Evolutionary conservation across 2,113 vertebrate genomes (phyloP), one percentile per base, ranked within the genome.

Genomic region (Dissostichus mawsoni): DNA sequence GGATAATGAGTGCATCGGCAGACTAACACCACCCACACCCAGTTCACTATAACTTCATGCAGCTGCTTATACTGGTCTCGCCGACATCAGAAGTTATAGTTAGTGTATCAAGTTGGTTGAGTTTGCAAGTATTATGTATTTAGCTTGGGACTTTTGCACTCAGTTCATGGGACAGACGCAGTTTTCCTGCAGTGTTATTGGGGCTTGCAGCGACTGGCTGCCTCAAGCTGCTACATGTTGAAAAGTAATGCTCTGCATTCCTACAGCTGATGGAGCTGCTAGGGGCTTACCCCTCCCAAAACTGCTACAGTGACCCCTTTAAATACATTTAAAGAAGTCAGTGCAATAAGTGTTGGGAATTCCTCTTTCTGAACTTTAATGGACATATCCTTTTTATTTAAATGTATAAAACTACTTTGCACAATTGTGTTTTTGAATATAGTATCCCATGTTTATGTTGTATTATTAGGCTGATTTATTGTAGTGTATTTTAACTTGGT

Each of bases 171-270:
- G 14, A 8, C 57, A 20, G 73, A 29, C 29, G 18, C 17, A n/a
- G 29, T 52, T 5, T 36, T 16, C 18, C 36, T 66, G 56, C 47
- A 13, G 66, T 55, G 69, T 45, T 57, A 1, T 1, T 12, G 66
- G 23, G 79, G 62, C 76, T 74, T 53, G 59, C 17, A 25, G 45
- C 3, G 71, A 1, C 64, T 63, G 10, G 11, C 48, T 77, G 10
- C 44, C 50, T 83, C 91, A 65, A 69, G 89, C 76, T 85, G 76
- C 62, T 65, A 89, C 87, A 83, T 78, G 80, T 73, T 69, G 72
- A 18, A 59, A 80, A 77, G 13, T 52, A 72, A 61, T 44, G n/a
- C 72, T 73, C 67, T 58, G 64, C 88, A 89, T 91, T 91, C 87
- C 83, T 75, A 10, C 55, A 62, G 57, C 61, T 81, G 55, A 47